Base-by-base conservation (phyloP, 2,888 invertebrate genomes). In the Noctuana brunneofusca region DNA sequence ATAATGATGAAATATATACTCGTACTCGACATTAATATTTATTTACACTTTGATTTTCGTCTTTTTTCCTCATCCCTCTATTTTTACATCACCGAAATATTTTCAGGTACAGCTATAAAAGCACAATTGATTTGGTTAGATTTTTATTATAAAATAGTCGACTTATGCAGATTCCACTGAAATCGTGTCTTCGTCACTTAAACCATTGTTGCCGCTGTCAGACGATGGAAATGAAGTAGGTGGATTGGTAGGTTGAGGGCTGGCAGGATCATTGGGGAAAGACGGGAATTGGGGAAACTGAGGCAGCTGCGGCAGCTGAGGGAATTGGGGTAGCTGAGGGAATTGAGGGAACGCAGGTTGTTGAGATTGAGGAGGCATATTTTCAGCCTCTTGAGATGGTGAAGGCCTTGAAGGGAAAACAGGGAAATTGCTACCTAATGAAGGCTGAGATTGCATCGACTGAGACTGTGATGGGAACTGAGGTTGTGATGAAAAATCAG, bases 101-200 rank as follows among this genome's bases (percentile, higher is more conserved):
- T 38, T 14, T 35, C 58, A 59, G 59, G 43, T 53, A 48, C 14
- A 38, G 11, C 16, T 32, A 1, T n/a, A 56, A 46, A 12, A 12
- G 32, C 32, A 12, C 32, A 32, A 38, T 14, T 1, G 6, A 14
- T 38, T 38, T 38, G 14, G 38, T 14, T 38, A 38, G 38, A 8
- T 43, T 43, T 27, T 16, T 20, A 22, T 35, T 6, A 14, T 11
- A 16, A 12, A 16, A 16, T 16, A 18, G 4, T 14, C 4, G 58
- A 43, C 8, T 64, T 67, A 71, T 9, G 89, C 90, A 60, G 90
- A 85, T 64, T 91, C 91, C 54, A 91, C 83, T n/a, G 90, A 79
- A 72, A 91, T 70, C 12, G 90, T 85, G 59, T 91, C 91, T 77
- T 88, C 90, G 27, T 90, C 88, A 64, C 84, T 89, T 2, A 88